Base-by-base conservation (phyloP, 2,888 invertebrate genomes). In the Napeogenes sylphis region DNA sequence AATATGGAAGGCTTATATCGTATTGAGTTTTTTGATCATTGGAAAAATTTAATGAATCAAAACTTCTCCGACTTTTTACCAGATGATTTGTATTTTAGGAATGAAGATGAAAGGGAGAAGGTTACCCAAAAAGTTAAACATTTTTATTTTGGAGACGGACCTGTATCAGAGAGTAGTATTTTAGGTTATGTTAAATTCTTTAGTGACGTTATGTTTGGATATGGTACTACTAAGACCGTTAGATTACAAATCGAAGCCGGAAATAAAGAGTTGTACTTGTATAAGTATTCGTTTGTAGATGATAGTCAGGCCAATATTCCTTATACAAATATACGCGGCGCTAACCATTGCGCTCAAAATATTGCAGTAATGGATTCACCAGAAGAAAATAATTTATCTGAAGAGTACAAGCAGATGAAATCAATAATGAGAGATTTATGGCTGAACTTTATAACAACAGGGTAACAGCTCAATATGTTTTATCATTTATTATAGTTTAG, bases 181-280 rank as follows among this genome's bases (percentile, higher is more conserved):
- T 62, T 78, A 13, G 58, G 59, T 4, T 83, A 72, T 47, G 68
- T 82, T 0, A 71, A 83, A 63, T 84, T 71, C 51, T 79, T 77
- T 56, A 67, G 78, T 2, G 89, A 93, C 90, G 55, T 74, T 0
- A 30, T 73, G 0, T 78, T 82, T 58, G 62, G 67, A 0, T 75
- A 75, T 61, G 65, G 78, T 0, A 73, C 70, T 13, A 45, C 82
- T 4, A 62, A 73, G 61, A 70, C 78, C 0, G 67, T 74, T 0
- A 73, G 75, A n/a, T 51, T 79, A 10, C 77, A 78, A 32, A 64
- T 70, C 2, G 71, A 77, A 53, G 73, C 74, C 32, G 79, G 82
- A 3, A 73, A 82, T 62, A 64, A 80, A 58, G 64, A 76, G 62
- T 62, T 83, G 5, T 83, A 78, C 68, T 67, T 83, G 55, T 84